Percentiles rank a stretch among this genome's conserved stretches.
These are phyloP conservation scores for Antennarius striatus DNA, from an alignment of 2,113 vertebrate genomes.

Conservation along the genomic window DNA sequence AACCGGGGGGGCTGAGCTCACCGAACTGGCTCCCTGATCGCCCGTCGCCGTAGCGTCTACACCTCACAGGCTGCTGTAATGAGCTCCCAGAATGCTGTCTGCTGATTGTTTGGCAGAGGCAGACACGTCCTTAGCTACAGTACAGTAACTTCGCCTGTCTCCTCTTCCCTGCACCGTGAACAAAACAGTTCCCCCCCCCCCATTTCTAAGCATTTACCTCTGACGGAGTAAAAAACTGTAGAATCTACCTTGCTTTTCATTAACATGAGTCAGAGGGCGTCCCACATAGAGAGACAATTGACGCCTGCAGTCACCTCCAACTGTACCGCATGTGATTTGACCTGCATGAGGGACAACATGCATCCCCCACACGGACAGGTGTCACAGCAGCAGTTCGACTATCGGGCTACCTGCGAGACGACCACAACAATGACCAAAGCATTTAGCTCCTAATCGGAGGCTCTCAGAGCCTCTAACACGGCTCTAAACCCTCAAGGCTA, in stretches of 20 bases:
- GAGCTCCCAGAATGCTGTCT: conserved; percentile 78
- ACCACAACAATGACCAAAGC: not conserved
- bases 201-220: conserved; percentile 16
- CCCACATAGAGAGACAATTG: too few species aligned
- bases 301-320: too few species aligned
- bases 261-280: conserved; percentile 27
- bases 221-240: conserved; percentile 30
- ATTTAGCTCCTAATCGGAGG: not conserved
- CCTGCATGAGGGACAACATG: too few species aligned
- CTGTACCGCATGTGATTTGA: too few species aligned
- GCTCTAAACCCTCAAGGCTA: not conserved
- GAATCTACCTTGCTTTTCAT: conserved; percentile 33
- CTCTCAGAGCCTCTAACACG: not conserved
- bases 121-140: conserved; percentile 46
- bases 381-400: too few species aligned
- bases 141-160: conserved; percentile 33
- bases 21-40: conserved; percentile 70
- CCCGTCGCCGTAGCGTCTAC: conserved; percentile 43
- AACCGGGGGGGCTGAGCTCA: conserved; percentile 61
- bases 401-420: too few species aligned
- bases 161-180: conserved; percentile 33
- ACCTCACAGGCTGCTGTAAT: conserved; percentile 73
- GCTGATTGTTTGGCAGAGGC: conserved; percentile 55
- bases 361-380: too few species aligned
- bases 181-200: conserved; percentile 21